These are phyloP conservation scores for Tinea trinotella DNA, from an alignment of 2,888 invertebrate species.

Conservation along the genomic window DNA sequence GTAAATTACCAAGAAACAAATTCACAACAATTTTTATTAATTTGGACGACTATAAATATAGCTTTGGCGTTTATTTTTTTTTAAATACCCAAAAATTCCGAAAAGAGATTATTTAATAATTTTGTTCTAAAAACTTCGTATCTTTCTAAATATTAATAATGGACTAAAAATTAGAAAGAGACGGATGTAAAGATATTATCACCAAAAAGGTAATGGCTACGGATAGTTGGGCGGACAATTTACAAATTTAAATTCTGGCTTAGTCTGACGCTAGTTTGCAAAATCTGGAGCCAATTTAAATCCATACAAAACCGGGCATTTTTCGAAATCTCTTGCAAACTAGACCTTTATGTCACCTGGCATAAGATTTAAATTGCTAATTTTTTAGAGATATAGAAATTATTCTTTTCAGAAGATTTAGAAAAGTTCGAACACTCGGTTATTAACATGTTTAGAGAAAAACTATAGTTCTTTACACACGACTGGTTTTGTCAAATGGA, in stretches of 20 bases:
- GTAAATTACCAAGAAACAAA: neutral
- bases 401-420: no score
- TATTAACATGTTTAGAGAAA: no score
- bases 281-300: no score
- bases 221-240: constrained; percentile 11
- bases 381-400: no score
- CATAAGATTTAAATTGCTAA: no score
- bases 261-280: no score
- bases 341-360: no score
- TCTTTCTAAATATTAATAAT: constrained; percentile 11
- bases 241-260: neutral
- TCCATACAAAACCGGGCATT: no score
- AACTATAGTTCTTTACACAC: no score
- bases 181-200: constrained; percentile 11
- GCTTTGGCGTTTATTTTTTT: neutral
- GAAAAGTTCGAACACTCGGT: no score
- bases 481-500: no score
- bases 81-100: neutral
- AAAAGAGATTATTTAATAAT: neutral
- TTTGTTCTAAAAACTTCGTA: neutral
- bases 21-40: neutral
- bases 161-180: constrained; percentile 11
- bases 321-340: no score
- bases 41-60: neutral
- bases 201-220: constrained; percentile 15